A percentile compares a stretch with the other conserved stretches of the same genome.
phyloP scores from a whole-genome alignment of 92 coral and sea anemone species.

The Desmophyllum pertusum region DNA sequence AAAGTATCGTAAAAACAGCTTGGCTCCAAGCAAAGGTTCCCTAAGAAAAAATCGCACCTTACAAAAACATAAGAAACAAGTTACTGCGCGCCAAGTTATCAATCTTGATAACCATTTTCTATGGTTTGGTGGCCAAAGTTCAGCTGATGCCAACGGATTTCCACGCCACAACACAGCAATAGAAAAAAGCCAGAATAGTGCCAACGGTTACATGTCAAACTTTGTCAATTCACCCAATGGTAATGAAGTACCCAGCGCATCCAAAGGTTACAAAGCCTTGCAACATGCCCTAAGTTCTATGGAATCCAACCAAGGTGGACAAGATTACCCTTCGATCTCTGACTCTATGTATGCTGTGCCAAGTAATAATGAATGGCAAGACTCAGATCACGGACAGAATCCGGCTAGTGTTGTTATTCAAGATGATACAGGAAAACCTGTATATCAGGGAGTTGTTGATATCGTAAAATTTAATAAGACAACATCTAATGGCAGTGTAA shows the following conservation, averaged over 20 bases:
- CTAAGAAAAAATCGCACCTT: not conserved
- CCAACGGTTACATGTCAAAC: slow-evolving; percentile 8
- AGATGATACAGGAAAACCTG: slow-evolving; percentile 32
- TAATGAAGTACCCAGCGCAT: not conserved
- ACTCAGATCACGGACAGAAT: not conserved
- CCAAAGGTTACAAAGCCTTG: slow-evolving; percentile 39
- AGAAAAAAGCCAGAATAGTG: slow-evolving; percentile 8
- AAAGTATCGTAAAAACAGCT: not conserved
- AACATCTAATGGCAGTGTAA: slow-evolving; percentile 12
- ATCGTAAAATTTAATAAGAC: slow-evolving; percentile 32
- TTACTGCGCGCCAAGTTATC: slow-evolving; percentile 31
- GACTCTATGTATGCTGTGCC: not conserved
- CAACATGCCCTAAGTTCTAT: slow-evolving; percentile 35
- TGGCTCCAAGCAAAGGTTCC: not conserved
- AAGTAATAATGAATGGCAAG: slow-evolving; percentile 9
- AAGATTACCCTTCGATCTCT: not conserved
- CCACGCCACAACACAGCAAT: slow-evolving; percentile 32
- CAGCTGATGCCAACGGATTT: slow-evolving; percentile 43
- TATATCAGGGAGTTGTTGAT: slow-evolving; percentile 33
- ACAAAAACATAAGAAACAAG: not conserved
- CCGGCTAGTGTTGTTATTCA: slow-evolving; percentile 41
- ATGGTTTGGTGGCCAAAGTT: slow-evolving; percentile 38
- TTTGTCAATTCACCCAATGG: not conserved
- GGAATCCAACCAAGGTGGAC: slow-evolving; percentile 23
- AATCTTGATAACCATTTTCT: slow-evolving; percentile 45